Conservation (phyloP, 2,888 invertebrate species). For the Plutella xylostella region DNA sequence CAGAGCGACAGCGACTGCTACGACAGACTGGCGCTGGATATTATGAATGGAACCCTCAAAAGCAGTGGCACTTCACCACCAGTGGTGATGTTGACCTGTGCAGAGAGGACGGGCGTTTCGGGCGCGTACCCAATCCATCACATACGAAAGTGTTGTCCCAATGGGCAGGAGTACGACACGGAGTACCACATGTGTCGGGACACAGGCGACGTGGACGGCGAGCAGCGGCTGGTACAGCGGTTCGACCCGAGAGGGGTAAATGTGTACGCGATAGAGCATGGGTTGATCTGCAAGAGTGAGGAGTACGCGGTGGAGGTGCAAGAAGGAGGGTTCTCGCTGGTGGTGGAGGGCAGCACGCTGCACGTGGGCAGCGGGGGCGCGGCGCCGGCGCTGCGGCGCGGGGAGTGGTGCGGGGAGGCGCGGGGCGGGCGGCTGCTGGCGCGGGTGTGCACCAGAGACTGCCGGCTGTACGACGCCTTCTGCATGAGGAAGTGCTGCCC, state of each 20-base stretch:
- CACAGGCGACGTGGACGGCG: conserved; percentile 23
- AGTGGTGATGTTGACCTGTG: conserved; percentile 33
- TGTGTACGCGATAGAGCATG: conserved; percentile 42
- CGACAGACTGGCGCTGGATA: conserved; percentile 41
- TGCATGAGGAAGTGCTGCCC: conserved; percentile 69
- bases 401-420: conserved; percentile 52
- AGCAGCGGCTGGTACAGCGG: conserved; percentile 30
- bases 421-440: conserved; percentile 30
- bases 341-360: conserved; percentile 35
- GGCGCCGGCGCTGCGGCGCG: conserved; percentile 25
- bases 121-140: conserved; percentile 18
- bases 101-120: not conserved
- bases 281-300: conserved; percentile 39
- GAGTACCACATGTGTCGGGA: conserved; percentile 38
- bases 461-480: conserved; percentile 36
- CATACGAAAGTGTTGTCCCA: conserved; percentile 52
- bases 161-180: conserved; percentile 42
- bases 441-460: conserved; percentile 43
- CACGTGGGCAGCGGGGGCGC: conserved; percentile 25
- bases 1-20: conserved; percentile 30
- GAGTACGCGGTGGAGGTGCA: conserved; percentile 44
- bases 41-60: conserved; percentile 33
- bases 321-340: conserved; percentile 32
- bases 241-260: conserved; percentile 23
- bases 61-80: conserved; percentile 41